Evolutionary conservation across 2,888 invertebrate genomes (phyloP), one percentile per base, ranked within the genome.

Genomic region (Parochlus steinenii): DNA sequence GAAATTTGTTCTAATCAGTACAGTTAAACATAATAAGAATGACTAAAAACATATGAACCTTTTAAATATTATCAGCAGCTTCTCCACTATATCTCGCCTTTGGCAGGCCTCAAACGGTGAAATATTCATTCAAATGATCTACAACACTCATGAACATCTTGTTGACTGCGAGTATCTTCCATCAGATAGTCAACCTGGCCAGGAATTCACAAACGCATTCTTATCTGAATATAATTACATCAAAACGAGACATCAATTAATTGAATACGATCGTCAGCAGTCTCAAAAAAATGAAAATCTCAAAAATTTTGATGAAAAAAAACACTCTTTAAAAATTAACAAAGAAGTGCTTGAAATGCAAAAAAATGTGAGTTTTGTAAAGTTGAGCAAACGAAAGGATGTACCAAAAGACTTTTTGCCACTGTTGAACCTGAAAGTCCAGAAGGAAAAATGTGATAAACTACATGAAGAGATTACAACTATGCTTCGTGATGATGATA

Each of bases 101-200:
- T 59, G 66, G 25, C 67, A 70, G 50, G 48, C 69, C 24, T 61
- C 64, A n/a, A 62, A 67, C 45, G 65, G 67, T n/a, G 51, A 53
- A 19, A 61, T 60, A 42, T 58, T 70, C 43, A 60, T 69, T 40
- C 69, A 69, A 48, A 49, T 69, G 39, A 67, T 70, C 41, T 68
- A 65, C 53, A 59, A 63, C 40, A 54, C 54, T 14, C 54, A 52
- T 33, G 52, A 58, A 37, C 50, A 52, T 36, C 49, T 70, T 17
- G 49, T 58, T 41, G 68, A 70, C 51, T 71, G 71, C 50, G 69
- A 70, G 50, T 62, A 62, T 47, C 18, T 36, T 12, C 16, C 29
- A 11, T 23, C 29, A 17, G 30, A 30, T 12, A 17, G 15, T 16
- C 30, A 36, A n/a, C 17, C 25, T 15, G 24, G 16, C 5, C 15